Evolutionary conservation across 1,140 invertebrate species (phyloP).

Genomic region (Telenomus remus): DNA sequence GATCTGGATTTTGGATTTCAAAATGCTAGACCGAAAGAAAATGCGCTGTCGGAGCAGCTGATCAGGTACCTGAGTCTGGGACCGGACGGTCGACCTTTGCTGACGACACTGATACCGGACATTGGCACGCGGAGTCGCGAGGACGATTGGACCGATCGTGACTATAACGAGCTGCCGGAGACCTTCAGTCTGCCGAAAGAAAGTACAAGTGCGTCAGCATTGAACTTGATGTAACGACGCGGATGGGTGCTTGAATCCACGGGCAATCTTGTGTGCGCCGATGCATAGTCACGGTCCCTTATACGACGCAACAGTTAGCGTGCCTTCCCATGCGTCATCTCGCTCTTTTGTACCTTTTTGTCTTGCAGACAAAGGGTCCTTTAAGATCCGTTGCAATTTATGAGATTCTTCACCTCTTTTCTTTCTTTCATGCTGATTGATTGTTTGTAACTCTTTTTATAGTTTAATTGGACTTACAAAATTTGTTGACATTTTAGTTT

Average conservation of each 20-base stretch:
- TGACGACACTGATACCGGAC: conserved; percentile 74
- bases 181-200: conserved; percentile 32
- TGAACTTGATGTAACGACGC: conserved; percentile 44
- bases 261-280: not conserved
- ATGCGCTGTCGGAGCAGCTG: conserved; percentile 73
- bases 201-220: conserved; percentile 42
- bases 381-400: not conserved
- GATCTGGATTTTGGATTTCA: conserved; percentile 77
- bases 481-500: too few species aligned
- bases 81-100: conserved; percentile 77
- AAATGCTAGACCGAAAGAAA: conserved; percentile 75
- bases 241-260: conserved; percentile 15
- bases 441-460: too few species aligned
- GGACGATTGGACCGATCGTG: conserved; percentile 77
- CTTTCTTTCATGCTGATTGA: too few species aligned
- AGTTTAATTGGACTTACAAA: too few species aligned
- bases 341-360: too few species aligned
- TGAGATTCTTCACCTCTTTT: too few species aligned
- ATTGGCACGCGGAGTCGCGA: conserved; percentile 59
- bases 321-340: conserved; percentile 16
- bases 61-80: conserved; percentile 79
- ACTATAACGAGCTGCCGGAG: conserved; percentile 75
- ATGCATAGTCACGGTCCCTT: conserved; percentile 30
- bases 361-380: conserved; percentile 2
- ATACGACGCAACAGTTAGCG: conserved; percentile 21